Percentiles rank a stretch among this genome's conserved stretches.
These are phyloP conservation scores for Coenobita brevimanus DNA, from an alignment of 1,140 invertebrate genomes.

Conservation along the genomic window DNA sequence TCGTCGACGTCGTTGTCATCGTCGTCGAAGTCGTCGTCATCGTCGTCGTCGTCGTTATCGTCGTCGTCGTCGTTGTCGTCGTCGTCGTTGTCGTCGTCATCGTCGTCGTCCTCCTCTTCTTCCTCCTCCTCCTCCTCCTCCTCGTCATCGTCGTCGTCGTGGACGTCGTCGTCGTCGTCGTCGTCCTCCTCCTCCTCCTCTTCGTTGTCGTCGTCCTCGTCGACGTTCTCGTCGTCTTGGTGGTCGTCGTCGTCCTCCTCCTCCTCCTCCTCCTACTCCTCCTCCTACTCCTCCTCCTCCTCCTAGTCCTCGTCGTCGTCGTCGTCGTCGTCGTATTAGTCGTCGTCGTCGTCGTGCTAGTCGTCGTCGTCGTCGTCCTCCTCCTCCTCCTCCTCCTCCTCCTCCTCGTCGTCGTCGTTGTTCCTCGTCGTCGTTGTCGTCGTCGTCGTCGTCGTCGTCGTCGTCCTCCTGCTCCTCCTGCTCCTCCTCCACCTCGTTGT, in stretches of 20 bases:
- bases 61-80: neutral
- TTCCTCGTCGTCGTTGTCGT: too few species aligned
- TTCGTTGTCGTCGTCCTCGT: too few species aligned
- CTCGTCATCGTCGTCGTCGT: neutral
- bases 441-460: neutral
- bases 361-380: neutral
- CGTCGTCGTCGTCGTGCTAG: neutral
- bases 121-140: neutral
- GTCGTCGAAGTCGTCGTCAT: too few species aligned
- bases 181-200: neutral
- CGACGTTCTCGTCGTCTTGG: too few species aligned
- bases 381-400: neutral
- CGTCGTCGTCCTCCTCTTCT: neutral
- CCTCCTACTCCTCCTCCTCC: neutral
- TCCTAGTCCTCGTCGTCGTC: neutral
- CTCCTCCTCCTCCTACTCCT: too few species aligned
- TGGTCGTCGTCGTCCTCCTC: too few species aligned
- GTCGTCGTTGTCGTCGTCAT: neutral
- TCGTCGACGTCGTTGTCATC: neutral
- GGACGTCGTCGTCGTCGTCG: neutral
- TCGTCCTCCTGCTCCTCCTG: too few species aligned
- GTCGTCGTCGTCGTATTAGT: neutral
- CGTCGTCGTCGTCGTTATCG: neutral
- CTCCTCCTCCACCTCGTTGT: too few species aligned
- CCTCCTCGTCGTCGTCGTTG: too few species aligned